phyloP scores from a whole-genome alignment of 1,140 invertebrate genomes.

The Drosophila ironensis region DNA sequence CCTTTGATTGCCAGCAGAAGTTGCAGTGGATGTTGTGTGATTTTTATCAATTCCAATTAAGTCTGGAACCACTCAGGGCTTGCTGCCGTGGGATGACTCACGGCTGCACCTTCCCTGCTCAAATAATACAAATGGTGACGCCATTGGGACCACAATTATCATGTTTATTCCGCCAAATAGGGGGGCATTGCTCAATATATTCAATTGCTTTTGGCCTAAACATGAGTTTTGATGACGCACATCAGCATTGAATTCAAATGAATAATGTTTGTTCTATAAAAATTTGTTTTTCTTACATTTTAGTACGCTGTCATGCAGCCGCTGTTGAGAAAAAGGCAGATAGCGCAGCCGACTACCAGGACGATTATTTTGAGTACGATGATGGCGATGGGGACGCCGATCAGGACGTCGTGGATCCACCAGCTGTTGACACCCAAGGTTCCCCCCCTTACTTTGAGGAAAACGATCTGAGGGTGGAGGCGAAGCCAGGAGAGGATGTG shows the following conservation, averaged over 20 bases:
- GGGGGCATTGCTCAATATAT: too few species aligned
- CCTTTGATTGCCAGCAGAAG: slow-evolving; percentile 24
- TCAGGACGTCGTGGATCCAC: not conserved
- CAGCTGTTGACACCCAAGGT: not conserved
- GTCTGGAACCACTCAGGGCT: slow-evolving; percentile 17
- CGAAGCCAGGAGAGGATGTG: slow-evolving; percentile 56
- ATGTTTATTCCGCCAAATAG: too few species aligned
- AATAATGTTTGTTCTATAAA: not conserved
- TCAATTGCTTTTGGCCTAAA: too few species aligned
- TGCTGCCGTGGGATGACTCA: slow-evolving; percentile 9
- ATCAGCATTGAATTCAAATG: too few species aligned
- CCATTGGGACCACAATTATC: not conserved
- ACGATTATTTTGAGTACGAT: slow-evolving; percentile 50
- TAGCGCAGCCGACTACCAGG: slow-evolving; percentile 45
- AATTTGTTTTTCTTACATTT: not conserved
- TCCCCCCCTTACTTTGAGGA: slow-evolving; percentile 65
- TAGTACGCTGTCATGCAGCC: slow-evolving; percentile 31
- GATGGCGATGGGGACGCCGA: not conserved
- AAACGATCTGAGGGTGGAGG: slow-evolving; percentile 32
- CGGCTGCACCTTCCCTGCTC: not conserved
- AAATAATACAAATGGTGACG: not conserved
- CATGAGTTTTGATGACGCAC: too few species aligned
- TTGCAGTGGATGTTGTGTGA: slow-evolving; percentile 25
- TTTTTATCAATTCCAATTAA: slow-evolving; percentile 67
- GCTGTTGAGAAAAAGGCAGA: too few species aligned